Evolutionary conservation across 2,888 invertebrate species (phyloP).

Genomic region (Eupithecia exiguata): DNA sequence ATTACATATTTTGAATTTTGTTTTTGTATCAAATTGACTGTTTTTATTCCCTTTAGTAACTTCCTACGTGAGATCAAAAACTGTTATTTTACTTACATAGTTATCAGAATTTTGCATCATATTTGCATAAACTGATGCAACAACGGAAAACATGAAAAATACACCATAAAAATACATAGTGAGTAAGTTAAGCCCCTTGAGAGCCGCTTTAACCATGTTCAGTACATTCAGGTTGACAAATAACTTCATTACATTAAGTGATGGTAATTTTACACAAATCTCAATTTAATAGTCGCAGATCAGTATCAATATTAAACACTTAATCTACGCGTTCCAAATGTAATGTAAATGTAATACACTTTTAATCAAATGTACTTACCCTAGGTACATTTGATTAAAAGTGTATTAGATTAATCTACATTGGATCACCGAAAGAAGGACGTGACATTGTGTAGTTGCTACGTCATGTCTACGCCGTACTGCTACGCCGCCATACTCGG

Average conservation of each 20-base stretch:
- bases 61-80: too few relatives aligned
- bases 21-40: too few relatives aligned
- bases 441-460: not conserved
- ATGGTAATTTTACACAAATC: conserved; percentile 13
- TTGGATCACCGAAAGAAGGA: not conserved
- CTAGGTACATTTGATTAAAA: not conserved
- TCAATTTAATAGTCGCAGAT: conserved; percentile 22
- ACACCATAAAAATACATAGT: conserved; percentile 1
- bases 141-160: conserved; percentile 17
- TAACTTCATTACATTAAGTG: conserved; percentile 22
- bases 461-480: not conserved
- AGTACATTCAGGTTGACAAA: conserved; percentile 5
- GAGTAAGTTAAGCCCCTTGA: not conserved
- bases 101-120: conserved; percentile 34
- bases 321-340: too few relatives aligned
- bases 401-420: not conserved
- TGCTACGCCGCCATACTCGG: not conserved
- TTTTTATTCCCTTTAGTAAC: too few relatives aligned
- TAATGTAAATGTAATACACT: too few relatives aligned
- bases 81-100: conserved; percentile 33
- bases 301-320: not conserved
- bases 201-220: not conserved
- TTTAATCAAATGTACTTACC: too few relatives aligned
- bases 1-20: too few relatives aligned
- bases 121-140: conserved; percentile 22